Evolutionary conservation across 2,113 vertebrate species (phyloP).

Genomic region (Clinocottus analis): DNA sequence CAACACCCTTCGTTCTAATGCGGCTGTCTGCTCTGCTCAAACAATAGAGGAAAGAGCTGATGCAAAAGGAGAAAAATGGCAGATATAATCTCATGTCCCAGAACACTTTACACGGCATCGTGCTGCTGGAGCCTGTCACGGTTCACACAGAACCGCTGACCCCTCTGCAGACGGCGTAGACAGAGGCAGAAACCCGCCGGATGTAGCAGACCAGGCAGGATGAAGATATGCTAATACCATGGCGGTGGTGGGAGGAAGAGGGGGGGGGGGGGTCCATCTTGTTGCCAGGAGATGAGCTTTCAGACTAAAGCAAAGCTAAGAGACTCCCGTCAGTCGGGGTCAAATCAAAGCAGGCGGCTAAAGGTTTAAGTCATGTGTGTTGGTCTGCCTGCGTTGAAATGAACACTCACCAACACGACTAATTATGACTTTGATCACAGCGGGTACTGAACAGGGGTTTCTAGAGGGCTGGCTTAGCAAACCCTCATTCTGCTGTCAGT

Average conservation of each 20-base stretch:
- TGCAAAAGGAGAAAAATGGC: conserved; percentile 24
- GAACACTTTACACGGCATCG: conserved; percentile 41
- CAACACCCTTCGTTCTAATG: background rate
- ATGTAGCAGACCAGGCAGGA: conserved; percentile 41
- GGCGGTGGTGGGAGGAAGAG: too few relatives aligned
- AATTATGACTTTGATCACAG: conserved; percentile 31
- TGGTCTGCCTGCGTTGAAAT: background rate
- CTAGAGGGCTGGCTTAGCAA: background rate
- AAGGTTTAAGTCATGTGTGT: conserved; percentile 6
- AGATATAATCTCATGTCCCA: conserved; percentile 43
- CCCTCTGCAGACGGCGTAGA: conserved; percentile 16
- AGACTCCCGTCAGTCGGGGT: background rate
- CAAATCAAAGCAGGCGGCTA: conserved; percentile 17
- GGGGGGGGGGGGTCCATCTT: conserved; percentile 15
- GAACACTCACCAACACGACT: background rate
- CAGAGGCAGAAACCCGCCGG: conserved; percentile 6
- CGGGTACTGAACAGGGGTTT: conserved; percentile 1
- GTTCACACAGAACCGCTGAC: conserved; percentile 47
- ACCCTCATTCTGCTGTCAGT: conserved; percentile 32
- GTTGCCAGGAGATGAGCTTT: conserved; percentile 33
- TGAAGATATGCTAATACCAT: conserved; percentile 39
- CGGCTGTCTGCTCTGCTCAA: conserved; percentile 16
- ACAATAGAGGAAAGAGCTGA: conserved; percentile 25
- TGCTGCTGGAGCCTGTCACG: conserved; percentile 24
- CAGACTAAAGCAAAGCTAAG: background rate